phyloP scores from a whole-genome alignment of 2,797 vertebrate genomes.

The Microctenopoma lineatum region DNA sequence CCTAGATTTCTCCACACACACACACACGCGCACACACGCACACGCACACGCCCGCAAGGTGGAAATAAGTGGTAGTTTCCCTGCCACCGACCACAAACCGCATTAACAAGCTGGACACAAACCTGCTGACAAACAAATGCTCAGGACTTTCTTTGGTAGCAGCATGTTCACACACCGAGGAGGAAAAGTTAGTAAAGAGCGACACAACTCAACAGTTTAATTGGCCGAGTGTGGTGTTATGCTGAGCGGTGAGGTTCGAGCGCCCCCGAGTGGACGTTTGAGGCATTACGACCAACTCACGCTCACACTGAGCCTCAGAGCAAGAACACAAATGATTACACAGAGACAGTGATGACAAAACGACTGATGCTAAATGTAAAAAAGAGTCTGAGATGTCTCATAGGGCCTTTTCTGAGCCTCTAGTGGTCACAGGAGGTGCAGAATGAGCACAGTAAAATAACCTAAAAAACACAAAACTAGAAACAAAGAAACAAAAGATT shows the following conservation, averaged over 20 bases:
- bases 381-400: too few species aligned
- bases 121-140: not conserved
- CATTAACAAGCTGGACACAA: not conserved
- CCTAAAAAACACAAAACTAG: too few species aligned
- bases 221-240: not conserved
- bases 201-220: constrained; percentile 6
- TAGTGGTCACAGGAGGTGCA: too few species aligned
- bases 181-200: not conserved
- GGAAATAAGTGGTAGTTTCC: not conserved
- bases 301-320: too few species aligned
- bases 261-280: not conserved
- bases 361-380: too few species aligned
- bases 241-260: not conserved
- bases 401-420: too few species aligned
- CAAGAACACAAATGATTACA: too few species aligned
- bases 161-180: not conserved
- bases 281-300: not conserved
- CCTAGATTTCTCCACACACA: constrained; percentile 64
- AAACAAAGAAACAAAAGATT: too few species aligned
- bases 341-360: too few species aligned
- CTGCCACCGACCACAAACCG: not conserved
- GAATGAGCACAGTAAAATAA: too few species aligned
- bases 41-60: constrained; percentile 10
- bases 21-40: not conserved
- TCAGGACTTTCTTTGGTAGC: too few species aligned